Conservation (phyloP, 2,888 invertebrate genomes). For the Liodrosophila aerea region DNA sequence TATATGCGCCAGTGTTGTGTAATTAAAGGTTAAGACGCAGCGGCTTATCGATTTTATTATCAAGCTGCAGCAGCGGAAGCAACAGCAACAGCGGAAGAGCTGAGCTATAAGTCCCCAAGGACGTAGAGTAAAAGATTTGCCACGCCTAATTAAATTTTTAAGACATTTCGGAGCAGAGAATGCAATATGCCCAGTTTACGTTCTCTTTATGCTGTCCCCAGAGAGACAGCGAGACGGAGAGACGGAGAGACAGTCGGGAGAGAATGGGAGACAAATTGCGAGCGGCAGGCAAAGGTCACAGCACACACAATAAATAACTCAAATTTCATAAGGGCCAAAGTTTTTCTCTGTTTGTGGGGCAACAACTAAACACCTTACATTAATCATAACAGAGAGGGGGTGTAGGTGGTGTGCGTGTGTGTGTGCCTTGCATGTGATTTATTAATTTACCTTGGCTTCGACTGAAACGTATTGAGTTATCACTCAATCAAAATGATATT, state of each 20-base stretch:
- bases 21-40: conserved; percentile 61
- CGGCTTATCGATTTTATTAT: conserved; percentile 66
- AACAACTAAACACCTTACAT: conserved; percentile 31
- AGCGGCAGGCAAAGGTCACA: conserved; percentile 52
- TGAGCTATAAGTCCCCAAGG: conserved; percentile 15
- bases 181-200: conserved; percentile 11
- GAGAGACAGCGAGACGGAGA: conserved; percentile 2
- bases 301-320: conserved; percentile 55
- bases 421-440: conserved; percentile 43
- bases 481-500: conserved; percentile 71
- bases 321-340: conserved; percentile 20
- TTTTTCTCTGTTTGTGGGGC: too few species aligned
- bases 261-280: conserved; percentile 33
- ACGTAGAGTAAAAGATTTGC: conserved; percentile 23
- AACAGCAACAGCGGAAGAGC: neutral
- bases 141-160: conserved; percentile 57
- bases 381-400: conserved; percentile 49
- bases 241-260: neutral
- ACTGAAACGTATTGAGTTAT: conserved; percentile 62
- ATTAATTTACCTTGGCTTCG: conserved; percentile 46
- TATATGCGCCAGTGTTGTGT: conserved; percentile 33
- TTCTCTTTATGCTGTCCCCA: conserved; percentile 1
- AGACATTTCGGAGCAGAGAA: conserved; percentile 4
- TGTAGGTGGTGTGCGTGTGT: conserved; percentile 2
- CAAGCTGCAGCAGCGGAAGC: conserved; percentile 29